Evolutionary conservation across 2,888 invertebrate species (phyloP).

Genomic region (Corythucha ciliata): DNA sequence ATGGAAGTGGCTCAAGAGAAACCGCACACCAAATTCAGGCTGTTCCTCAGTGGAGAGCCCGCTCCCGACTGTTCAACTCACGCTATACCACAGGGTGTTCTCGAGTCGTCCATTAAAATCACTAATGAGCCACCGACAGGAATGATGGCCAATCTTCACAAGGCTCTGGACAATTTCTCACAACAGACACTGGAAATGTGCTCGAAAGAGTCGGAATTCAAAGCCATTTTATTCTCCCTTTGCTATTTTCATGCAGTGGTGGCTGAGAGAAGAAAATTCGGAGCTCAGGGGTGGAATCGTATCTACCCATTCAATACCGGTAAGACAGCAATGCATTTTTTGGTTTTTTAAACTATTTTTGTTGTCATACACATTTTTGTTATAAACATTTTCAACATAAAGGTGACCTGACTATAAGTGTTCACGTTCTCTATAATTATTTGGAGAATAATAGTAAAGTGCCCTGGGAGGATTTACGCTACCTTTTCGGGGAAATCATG

Average conservation of each 20-base stretch:
- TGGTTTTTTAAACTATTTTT: not conserved
- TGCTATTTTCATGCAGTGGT: conserved; percentile 95
- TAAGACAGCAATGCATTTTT: conserved; percentile 27
- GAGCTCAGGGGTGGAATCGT: conserved; percentile 88
- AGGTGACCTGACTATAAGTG: conserved; percentile 85
- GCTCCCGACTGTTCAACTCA: conserved; percentile 55
- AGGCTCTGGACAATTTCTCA: conserved; percentile 81
- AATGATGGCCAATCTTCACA: conserved; percentile 88
- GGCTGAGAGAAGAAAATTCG: conserved; percentile 85
- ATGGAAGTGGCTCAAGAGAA: conserved; percentile 69
- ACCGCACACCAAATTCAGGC: conserved; percentile 54
- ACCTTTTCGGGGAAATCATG: conserved; percentile 94
- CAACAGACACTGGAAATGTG: conserved; percentile 90
- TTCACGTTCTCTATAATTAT: conserved; percentile 82
- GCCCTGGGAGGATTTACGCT: conserved; percentile 90
- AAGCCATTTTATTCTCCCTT: conserved; percentile 74
- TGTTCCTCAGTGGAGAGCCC: conserved; percentile 85
- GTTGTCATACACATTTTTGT: not conserved
- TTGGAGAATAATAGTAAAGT: conserved; percentile 77
- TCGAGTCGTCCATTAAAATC: conserved; percentile 89
- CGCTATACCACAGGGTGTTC: conserved; percentile 69
- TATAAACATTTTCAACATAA: conserved; percentile 39
- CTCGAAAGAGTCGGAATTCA: conserved; percentile 87
- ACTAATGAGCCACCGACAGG: conserved; percentile 94
- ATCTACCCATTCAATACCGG: conserved; percentile 52